Percentiles rank a stretch among this genome's conserved stretches.
Evolutionary conservation across 1,140 invertebrate species (phyloP).

Genomic region (Drosophila quadrilineata): DNA sequence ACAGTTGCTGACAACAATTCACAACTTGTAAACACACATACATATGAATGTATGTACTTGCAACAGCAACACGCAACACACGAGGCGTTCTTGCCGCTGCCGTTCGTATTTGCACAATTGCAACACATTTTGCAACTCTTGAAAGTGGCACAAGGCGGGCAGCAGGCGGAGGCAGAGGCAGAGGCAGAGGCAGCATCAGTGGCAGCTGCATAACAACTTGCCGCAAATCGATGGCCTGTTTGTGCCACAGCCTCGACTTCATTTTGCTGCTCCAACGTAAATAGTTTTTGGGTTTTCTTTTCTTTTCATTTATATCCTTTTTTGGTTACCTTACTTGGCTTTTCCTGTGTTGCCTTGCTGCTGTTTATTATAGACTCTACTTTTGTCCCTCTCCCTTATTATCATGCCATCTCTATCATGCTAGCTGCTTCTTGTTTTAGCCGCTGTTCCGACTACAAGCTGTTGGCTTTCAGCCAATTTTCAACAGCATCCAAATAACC

Average conservation of each 20-base stretch:
- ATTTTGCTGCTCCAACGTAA: constrained; percentile 64
- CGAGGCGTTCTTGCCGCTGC: too few relatives aligned
- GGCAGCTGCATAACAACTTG: constrained; percentile 11
- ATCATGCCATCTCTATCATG: too few relatives aligned
- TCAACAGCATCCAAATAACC: constrained; percentile 21
- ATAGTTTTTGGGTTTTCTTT: constrained; percentile 70
- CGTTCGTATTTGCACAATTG: constrained; percentile 55
- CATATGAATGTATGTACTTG: too few relatives aligned
- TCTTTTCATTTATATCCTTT: constrained; percentile 22
- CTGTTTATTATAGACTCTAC: constrained; percentile 24
- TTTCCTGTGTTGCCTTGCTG: too few relatives aligned
- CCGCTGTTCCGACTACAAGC: constrained; percentile 24
- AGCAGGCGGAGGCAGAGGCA: not conserved
- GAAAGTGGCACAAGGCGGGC: constrained; percentile 39
- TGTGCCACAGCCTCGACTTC: constrained; percentile 36
- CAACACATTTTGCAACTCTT: constrained; percentile 37
- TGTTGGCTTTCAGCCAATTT: constrained; percentile 59
- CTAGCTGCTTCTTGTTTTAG: not conserved
- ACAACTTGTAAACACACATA: constrained; percentile 73
- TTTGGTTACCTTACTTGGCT: not conserved
- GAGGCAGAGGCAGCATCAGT: not conserved
- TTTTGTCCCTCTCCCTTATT: not conserved
- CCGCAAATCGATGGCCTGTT: constrained; percentile 40
- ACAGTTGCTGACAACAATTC: constrained; percentile 63
- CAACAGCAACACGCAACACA: too few relatives aligned